Evolutionary conservation across 2,797 vertebrate genomes (phyloP), one percentile per base, ranked within the genome.

Genomic region (Anas acuta): DNA sequence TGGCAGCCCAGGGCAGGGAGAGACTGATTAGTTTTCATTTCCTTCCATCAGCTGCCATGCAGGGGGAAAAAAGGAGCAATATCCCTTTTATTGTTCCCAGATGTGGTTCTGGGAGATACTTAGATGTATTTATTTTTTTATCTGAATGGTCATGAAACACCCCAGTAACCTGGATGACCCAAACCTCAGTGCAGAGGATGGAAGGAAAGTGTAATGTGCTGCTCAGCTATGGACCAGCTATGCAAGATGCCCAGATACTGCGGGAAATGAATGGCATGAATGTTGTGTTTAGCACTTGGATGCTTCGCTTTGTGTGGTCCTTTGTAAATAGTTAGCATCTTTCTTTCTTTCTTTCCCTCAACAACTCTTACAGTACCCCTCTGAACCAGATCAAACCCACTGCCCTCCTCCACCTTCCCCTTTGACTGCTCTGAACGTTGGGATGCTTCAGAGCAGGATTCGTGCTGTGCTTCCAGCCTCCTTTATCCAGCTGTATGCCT

Each of bases 1-100:
- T 8, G 84, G 56, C 79, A 75, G 72, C 75, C 2, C 43, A 15
- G 65, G 69, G 57, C 87, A 72, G 49, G 35, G 8, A 1, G 45
- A 91, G 39, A 15, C 8, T 7, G 54, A 61, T 35, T 32, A 47
- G 4, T 51, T 66, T 65, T 86, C 37, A 3, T 73, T 78, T 69
- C 61, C 73, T 74, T 45, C 65, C 89, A 73, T 56, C 81, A 70
- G 70, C 32, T 69, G 54, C 56, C 47, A 2, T 28, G 58, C n/a
- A 5, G 22, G 13, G 25, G 9, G 3, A 7, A 0, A 1, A 26
- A 54, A 8, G 3, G 41, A 90, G 45, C 33, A 47, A 66, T 11
- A 84, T 53, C 26, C 16, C 13, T 81, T 62, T 62, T 60, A 16
- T 23, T 54, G 45, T 26, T 84, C 65, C 71, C 78, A 89, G 54